A percentile compares a stretch with the other conserved stretches of the same genome.
Conservation (phyloP, 2,797 vertebrate genomes). For the Cossypha heuglini region DNA sequence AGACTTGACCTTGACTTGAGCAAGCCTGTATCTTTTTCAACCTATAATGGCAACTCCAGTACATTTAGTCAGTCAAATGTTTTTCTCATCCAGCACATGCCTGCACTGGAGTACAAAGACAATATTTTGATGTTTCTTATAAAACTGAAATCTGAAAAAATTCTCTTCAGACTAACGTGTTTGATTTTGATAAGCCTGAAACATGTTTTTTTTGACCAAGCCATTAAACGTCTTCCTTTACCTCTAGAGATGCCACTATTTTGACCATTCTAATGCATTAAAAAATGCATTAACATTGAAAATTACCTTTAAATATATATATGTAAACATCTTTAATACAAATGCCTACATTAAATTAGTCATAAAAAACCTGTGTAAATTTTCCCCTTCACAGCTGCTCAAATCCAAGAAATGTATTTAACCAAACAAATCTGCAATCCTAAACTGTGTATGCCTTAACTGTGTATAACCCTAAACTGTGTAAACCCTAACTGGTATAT, state of each 20-base stretch:
- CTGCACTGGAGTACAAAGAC: background rate
- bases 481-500: background rate
- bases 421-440: background rate
- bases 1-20: background rate
- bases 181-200: background rate
- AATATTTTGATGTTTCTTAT: background rate
- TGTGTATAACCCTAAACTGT: too few species aligned
- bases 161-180: background rate
- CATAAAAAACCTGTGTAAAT: background rate
- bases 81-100: background rate
- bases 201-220: background rate
- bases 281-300: background rate
- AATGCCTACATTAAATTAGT: background rate
- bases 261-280: background rate
- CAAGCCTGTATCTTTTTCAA: background rate
- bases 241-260: background rate
- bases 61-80: background rate
- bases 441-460: background rate
- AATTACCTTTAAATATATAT: background rate
- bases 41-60: background rate
- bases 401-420: background rate
- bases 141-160: background rate
- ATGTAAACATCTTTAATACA: background rate
- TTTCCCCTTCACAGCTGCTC: background rate
- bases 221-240: background rate